Evolutionary conservation across 2,113 vertebrate genomes (phyloP), one percentile per base, ranked within the genome.

Genomic region (Opisthocomus hoazin): DNA sequence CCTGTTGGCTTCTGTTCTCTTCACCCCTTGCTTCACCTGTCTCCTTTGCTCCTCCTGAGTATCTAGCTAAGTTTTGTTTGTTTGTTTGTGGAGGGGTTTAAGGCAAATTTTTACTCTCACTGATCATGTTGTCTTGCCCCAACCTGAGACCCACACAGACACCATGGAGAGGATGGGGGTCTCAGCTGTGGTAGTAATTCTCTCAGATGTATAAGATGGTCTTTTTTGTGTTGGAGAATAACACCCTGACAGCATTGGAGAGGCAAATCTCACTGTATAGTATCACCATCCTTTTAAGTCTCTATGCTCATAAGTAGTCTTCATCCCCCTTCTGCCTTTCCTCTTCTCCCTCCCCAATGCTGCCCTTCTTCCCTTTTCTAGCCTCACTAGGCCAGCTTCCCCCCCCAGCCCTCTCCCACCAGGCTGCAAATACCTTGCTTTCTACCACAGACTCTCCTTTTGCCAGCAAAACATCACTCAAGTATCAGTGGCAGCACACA

Each of bases 131-230:
- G 26, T 76, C 30, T 75, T 75, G 10, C 26, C 19, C 37, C 14
- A 64, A 6, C 17, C 56, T 80, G 30, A 75, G 19, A 69, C 10
- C 14, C 30, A 58, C 19, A 43, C 3, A 58, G 43, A 34, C 30
- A 24, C 0, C 46, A 14, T 2, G 1, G 43, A 74, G 29, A 66
- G 15, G 12, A 37, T n/a, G 14, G 8, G 13, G 16, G 1, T 27
- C 2, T 82, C 26, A 64, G 20, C 48, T 73, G 14, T 37, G 12
- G 6, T n/a, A 17, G 39, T 56, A 56, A 54, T 61, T 78, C 12
- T 60, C 9, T 27, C 50, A 63, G 12, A 63, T 32, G 21, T 26
- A 8, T 36, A 61, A 43, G 7, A 36, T 63, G 17, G 2, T n/a
- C 15, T 0, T 24, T 29, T 83, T 65, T 37, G 20, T 32, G 19